phyloP scores from a whole-genome alignment of 1,140 invertebrate genomes.

The Halesus radiatus region DNA sequence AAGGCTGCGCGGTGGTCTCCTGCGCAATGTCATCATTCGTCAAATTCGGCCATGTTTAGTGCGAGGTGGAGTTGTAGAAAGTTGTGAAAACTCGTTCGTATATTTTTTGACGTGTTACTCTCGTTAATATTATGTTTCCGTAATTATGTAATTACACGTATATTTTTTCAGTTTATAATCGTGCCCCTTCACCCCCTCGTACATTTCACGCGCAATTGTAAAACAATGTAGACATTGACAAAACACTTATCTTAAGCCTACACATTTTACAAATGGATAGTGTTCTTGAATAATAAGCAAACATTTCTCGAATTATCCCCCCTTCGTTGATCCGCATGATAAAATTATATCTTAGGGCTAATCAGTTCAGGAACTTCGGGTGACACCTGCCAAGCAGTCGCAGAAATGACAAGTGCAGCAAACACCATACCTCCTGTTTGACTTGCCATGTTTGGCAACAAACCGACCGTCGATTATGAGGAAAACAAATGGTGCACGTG shows the following conservation, averaged over 20 bases:
- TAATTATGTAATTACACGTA: slow-evolving; percentile 46
- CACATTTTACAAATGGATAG: slow-evolving; percentile 44
- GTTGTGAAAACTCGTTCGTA: slow-evolving; percentile 54
- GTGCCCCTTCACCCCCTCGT: background rate
- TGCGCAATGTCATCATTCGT: slow-evolving; percentile 54
- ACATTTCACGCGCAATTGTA: slow-evolving; percentile 18
- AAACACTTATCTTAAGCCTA: slow-evolving; percentile 42
- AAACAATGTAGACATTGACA: slow-evolving; percentile 35
- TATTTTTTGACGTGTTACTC: slow-evolving; percentile 48
- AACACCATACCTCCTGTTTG: slow-evolving; percentile 29
- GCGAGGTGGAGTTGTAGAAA: slow-evolving; percentile 53
- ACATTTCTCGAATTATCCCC: slow-evolving; percentile 26
- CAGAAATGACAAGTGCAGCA: slow-evolving; percentile 40
- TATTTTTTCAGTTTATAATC: slow-evolving; percentile 18
- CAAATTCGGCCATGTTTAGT: slow-evolving; percentile 54
- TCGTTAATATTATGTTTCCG: slow-evolving; percentile 37
- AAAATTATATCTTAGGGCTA: slow-evolving; percentile 1
- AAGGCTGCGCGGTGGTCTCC: slow-evolving; percentile 44
- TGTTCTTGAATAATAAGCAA: slow-evolving; percentile 44
- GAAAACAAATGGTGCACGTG: slow-evolving; percentile 42
- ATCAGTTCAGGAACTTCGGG: background rate
- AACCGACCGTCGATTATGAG: slow-evolving; percentile 36
- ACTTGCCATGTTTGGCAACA: slow-evolving; percentile 51
- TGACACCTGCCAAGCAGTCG: slow-evolving; percentile 45
- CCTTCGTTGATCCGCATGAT: background rate